phyloP scores from a whole-genome alignment of 2,113 vertebrate species.

The Podarcis raffonei region DNA sequence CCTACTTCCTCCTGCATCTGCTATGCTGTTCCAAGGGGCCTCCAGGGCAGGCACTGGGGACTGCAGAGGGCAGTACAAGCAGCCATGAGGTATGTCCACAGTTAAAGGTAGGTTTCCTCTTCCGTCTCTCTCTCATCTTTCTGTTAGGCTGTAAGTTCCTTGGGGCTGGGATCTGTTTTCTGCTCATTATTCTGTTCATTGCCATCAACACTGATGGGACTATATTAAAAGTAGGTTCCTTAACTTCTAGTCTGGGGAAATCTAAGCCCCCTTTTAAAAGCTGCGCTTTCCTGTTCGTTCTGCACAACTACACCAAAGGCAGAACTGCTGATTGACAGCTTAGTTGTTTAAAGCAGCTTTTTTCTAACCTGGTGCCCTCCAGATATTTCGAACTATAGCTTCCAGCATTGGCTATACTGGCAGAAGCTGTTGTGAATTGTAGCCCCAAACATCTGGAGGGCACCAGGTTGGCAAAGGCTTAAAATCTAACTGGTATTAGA shows the following conservation, averaged over 20 bases:
- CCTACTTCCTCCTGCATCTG: too few relatives aligned
- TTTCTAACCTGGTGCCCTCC: too few relatives aligned
- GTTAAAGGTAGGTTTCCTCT: not conserved
- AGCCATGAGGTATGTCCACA: not conserved
- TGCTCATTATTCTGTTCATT: not conserved
- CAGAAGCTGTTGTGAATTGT: not conserved
- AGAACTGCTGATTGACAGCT: not conserved
- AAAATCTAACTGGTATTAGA: not conserved
- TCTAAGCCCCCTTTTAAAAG: not conserved
- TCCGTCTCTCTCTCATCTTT: not conserved
- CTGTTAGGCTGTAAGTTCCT: not conserved
- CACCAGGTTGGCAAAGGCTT: not conserved
- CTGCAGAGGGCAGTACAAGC: not conserved
- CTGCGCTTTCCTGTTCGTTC: not conserved
- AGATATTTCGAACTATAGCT: too few relatives aligned
- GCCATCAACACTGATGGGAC: not conserved
- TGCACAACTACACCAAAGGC: not conserved
- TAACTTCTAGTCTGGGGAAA: not conserved
- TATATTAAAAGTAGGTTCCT: not conserved
- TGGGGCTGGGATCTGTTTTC: not conserved
- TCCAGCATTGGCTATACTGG: too few relatives aligned
- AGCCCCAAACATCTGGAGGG: not conserved
- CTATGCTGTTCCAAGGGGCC: not conserved
- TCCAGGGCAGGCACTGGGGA: not conserved
- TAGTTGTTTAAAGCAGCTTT: too few relatives aligned